A percentile compares a stretch with the other conserved stretches of the same genome.
phyloP scores from a whole-genome alignment of 2,888 invertebrate genomes.

The Acanthosepion esculentum region DNA sequence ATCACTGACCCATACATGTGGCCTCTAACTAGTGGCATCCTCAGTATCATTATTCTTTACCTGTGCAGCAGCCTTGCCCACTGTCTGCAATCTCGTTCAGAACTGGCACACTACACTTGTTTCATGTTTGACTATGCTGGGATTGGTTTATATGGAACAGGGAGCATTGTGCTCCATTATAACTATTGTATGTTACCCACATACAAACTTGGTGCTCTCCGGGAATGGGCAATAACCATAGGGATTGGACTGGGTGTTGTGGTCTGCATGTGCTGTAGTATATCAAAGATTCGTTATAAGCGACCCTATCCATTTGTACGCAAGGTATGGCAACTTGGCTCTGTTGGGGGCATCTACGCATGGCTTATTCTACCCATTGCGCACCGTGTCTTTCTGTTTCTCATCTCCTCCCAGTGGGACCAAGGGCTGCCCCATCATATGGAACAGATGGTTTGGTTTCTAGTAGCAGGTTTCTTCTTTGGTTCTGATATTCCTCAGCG shows the following conservation, averaged over 20 bases:
- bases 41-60: conserved; percentile 70
- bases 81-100: conserved; percentile 71
- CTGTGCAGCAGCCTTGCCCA: conserved; percentile 70
- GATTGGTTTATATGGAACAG: conserved; percentile 74
- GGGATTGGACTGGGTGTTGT: conserved; percentile 67
- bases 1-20: conserved; percentile 70
- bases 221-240: conserved; percentile 64
- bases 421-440: conserved; percentile 67
- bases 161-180: conserved; percentile 73
- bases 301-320: conserved; percentile 73
- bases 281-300: conserved; percentile 69
- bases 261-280: conserved; percentile 68
- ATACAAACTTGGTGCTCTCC: conserved; percentile 60
- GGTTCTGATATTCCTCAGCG: conserved; percentile 73
- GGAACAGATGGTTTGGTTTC: conserved; percentile 72
- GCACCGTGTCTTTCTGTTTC: conserved; percentile 64
- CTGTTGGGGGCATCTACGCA: conserved; percentile 69
- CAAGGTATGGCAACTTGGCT: conserved; percentile 72
- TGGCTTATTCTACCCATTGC: conserved; percentile 71
- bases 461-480: conserved; percentile 72
- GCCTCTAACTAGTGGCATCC: conserved; percentile 69
- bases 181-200: conserved; percentile 68
- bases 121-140: conserved; percentile 75
- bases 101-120: conserved; percentile 72
- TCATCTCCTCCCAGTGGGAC: conserved; percentile 62